A percentile compares a stretch with the other conserved stretches of the same genome.
These are phyloP conservation scores for Darevskia mixta DNA, from an alignment of 2,797 vertebrate species.

Conservation along the genomic window DNA sequence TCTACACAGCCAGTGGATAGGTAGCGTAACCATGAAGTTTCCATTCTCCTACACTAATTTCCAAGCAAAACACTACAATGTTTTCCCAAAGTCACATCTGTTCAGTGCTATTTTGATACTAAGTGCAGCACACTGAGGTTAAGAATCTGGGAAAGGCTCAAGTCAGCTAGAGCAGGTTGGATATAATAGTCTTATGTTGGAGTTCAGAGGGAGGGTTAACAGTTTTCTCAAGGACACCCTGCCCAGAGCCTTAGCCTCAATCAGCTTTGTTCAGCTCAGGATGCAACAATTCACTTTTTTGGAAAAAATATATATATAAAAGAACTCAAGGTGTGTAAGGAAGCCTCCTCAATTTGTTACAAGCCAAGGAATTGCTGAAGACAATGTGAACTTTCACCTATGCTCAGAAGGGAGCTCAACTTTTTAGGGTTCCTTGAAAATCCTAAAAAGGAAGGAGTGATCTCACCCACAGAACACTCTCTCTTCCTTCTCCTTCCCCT, in stretches of 20 bases:
- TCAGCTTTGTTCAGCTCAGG: neutral
- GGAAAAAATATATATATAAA: neutral
- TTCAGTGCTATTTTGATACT: neutral
- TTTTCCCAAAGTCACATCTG: slow-evolving; percentile 10
- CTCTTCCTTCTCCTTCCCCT: slow-evolving; percentile 46
- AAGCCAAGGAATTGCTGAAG: slow-evolving; percentile 32
- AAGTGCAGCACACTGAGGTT: neutral
- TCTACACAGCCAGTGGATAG: slow-evolving; percentile 21
- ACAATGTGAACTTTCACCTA: slow-evolving; percentile 18
- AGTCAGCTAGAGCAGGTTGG: neutral
- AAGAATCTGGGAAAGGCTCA: neutral
- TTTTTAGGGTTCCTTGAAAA: slow-evolving; percentile 42
- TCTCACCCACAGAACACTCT: slow-evolving; percentile 15
- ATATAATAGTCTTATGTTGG: neutral
- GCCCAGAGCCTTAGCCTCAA: neutral
- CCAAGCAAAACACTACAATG: slow-evolving; percentile 10
- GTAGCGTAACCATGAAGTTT: slow-evolving; percentile 2
- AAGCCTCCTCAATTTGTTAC: slow-evolving; percentile 25
- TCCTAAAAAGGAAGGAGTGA: slow-evolving; percentile 35
- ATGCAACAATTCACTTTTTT: slow-evolving; percentile 10
- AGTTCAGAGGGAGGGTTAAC: neutral
- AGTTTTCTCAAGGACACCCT: neutral
- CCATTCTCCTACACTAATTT: slow-evolving; percentile 27
- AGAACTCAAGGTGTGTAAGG: slow-evolving; percentile 13
- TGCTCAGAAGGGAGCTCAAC: slow-evolving; percentile 41